Conservation (phyloP, 2,888 invertebrate species). For the Tachina lurida region DNA sequence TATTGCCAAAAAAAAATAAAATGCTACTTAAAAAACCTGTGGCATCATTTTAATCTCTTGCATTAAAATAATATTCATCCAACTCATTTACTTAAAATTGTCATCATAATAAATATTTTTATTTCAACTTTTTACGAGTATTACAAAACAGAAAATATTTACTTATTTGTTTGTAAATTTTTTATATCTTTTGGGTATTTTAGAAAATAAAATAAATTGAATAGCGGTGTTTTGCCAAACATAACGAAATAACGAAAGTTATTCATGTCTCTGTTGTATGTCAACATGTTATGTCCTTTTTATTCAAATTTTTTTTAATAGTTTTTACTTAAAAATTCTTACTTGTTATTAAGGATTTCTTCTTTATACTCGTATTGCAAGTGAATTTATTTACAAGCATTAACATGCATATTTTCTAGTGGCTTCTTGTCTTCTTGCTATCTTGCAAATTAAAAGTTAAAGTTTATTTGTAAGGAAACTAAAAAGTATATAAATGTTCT, state of each 20-base stretch:
- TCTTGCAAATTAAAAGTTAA: too few species aligned
- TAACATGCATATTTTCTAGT: slow-evolving; percentile 13
- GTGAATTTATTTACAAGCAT: slow-evolving; percentile 20
- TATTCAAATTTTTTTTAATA: not conserved
- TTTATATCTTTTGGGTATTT: slow-evolving; percentile 7
- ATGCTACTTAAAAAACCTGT: not conserved
- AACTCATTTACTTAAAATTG: not conserved
- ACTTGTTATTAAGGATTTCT: not conserved
- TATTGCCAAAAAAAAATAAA: not conserved
- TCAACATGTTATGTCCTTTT: not conserved
- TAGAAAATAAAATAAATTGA: slow-evolving; percentile 25
- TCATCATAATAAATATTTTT: not conserved
- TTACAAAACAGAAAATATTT: not conserved
- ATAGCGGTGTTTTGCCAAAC: slow-evolving; percentile 13
- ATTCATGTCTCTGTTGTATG: not conserved
- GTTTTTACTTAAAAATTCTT: slow-evolving; percentile 16
- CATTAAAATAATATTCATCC: not conserved
- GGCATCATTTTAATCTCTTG: not conserved
- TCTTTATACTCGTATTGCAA: not conserved
- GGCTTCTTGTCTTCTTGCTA: not conserved
- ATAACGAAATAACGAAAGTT: too few species aligned
- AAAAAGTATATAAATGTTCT: not conserved
- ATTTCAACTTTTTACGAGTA: not conserved
- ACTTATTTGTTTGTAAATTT: not conserved
- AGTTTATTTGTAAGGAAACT: slow-evolving; percentile 10